Percentiles rank a stretch among this genome's conserved stretches.
Conservation (phyloP, 2,888 invertebrate genomes). For the Caradrina clavipalpis region DNA sequence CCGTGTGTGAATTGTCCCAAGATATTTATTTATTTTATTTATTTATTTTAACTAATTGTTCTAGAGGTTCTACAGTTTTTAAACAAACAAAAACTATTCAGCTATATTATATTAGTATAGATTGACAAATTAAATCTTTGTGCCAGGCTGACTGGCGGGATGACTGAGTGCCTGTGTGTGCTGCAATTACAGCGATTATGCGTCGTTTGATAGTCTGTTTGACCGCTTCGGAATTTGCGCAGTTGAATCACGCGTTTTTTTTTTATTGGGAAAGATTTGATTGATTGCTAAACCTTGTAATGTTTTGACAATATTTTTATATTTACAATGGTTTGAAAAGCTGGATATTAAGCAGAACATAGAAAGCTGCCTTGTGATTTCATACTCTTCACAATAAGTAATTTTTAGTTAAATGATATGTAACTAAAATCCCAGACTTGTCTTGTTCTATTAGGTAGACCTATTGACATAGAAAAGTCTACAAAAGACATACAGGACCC, state of each 20-base stretch:
- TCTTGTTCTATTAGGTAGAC: no score
- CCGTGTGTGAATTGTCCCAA: no score
- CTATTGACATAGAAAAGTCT: no score
- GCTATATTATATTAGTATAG: not conserved
- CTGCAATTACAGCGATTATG: conserved; percentile 22
- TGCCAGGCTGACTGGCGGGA: conserved; percentile 17
- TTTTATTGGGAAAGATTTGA: not conserved
- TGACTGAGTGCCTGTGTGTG: conserved; percentile 18
- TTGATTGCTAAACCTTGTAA: not conserved
- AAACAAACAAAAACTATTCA: no score
- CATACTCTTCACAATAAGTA: no score
- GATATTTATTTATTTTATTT: no score
- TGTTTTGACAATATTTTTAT: not conserved
- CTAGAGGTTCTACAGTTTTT: no score
- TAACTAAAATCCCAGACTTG: no score
- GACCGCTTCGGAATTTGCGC: conserved; percentile 1
- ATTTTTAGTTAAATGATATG: no score
- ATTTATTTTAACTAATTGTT: no score
- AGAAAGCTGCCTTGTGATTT: no score
- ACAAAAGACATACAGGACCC: no score
- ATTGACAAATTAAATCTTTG: conserved; percentile 42
- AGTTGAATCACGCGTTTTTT: not conserved
- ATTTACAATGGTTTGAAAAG: not conserved
- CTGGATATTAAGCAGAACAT: not conserved
- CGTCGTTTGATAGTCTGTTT: conserved; percentile 13